Evolutionary conservation across 2,888 invertebrate species (phyloP).

Genomic region (Alentia gelatinosa): DNA sequence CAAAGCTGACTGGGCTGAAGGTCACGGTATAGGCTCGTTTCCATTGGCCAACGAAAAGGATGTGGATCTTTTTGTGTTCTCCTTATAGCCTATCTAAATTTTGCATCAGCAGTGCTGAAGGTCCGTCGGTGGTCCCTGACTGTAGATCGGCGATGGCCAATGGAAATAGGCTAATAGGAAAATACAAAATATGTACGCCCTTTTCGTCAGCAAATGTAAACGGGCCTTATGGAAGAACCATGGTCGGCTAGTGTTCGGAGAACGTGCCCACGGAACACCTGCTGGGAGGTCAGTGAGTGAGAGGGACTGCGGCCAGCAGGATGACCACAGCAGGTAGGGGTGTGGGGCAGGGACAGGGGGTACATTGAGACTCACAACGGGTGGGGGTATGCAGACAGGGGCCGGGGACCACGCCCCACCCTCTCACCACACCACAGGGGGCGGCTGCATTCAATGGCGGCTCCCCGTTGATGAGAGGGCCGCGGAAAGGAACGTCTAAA

Average conservation of each 20-base stretch:
- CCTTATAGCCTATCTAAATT: too few species aligned
- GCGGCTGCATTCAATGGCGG: not conserved
- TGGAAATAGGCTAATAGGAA: too few species aligned
- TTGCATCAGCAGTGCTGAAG: too few species aligned
- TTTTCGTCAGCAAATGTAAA: too few species aligned
- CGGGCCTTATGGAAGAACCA: too few species aligned
- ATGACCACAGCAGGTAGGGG: not conserved
- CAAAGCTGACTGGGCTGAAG: too few species aligned
- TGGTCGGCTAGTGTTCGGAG: not conserved
- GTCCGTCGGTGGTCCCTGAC: too few species aligned
- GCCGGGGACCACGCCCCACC: not conserved
- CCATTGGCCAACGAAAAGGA: too few species aligned
- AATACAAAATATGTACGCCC: too few species aligned
- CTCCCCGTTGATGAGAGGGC: not conserved
- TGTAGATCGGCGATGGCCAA: too few species aligned
- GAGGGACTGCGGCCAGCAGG: not conserved
- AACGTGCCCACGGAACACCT: not conserved
- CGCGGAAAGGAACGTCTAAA: not conserved
- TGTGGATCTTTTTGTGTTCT: too few species aligned
- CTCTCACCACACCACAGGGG: not conserved
- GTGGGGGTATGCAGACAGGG: not conserved
- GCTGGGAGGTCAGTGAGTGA: not conserved
- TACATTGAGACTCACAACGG: not conserved
- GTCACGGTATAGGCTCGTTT: too few species aligned
- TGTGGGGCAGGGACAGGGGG: not conserved